Base-by-base conservation (phyloP, 2,797 vertebrate genomes). In the Chelonia mydas region DNA sequence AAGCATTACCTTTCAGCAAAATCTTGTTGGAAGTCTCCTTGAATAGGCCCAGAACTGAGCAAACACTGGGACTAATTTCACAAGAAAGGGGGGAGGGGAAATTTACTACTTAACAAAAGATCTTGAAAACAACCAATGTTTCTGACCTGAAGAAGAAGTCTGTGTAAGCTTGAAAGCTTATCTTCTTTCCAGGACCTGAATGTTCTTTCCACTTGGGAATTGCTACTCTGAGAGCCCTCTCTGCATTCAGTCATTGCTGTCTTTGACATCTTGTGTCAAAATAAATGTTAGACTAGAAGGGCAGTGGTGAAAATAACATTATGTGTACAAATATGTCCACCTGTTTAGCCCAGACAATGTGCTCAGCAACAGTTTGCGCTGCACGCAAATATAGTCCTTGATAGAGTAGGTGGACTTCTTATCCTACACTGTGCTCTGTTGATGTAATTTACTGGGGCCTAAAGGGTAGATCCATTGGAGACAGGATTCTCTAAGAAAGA, bases 261-360 rank as follows among this genome's bases (percentile, higher is more conserved):
- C 86, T 86, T 80, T 77, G 74, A 33, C 28, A 1, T 10, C 7
- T 41, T n/a, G 47, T 11, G 28, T 72, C 55, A 6, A 81, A 19
- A 51, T 50, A 16, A 7, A 31, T n/a, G 54, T 50, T 49, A 28
- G 12, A 53, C 53, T 19, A 59, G 16, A 88, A 82, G 86, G 76
- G 19, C 11, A 65, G 72, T 45, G 23, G 59, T 49, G 76, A 51
- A 3, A 0, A 1, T 3, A n/a, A 41, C 3, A 5, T 0, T 0
- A 8, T 27, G 23, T 1, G 65, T 23, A 25, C 47, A 25, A 2
- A 0, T 41, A 13, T 47, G 77, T 27, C 3, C 49, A 1, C 31
- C 13, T 28, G 37, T 17, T 81, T 51, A 87, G 15, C 53, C 72
- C 49, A 72, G 65, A 72, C 65, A 72, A 72, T 11, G n/a, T 23